phyloP scores from a whole-genome alignment of 2,797 vertebrate genomes.

The Squalus acanthias region DNA sequence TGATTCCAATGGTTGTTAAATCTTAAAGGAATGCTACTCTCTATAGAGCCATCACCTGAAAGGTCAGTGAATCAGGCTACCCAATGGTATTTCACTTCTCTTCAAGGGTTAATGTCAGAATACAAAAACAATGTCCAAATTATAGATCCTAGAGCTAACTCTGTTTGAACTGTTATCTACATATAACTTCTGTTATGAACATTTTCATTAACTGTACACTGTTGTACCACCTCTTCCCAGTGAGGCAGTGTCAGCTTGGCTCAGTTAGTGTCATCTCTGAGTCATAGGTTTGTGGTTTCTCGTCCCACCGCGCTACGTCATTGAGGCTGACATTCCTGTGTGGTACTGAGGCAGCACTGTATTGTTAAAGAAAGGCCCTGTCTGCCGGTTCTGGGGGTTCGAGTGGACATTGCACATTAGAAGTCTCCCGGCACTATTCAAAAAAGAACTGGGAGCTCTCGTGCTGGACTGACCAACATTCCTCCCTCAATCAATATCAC shows the following conservation, averaged over 20 bases:
- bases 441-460: background rate
- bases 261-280: background rate
- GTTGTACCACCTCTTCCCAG: background rate
- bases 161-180: background rate
- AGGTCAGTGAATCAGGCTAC: background rate
- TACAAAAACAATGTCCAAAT: background rate
- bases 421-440: background rate
- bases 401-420: background rate
- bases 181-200: background rate
- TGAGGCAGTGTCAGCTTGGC: background rate
- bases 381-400: background rate
- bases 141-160: background rate
- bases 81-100: background rate
- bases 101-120: background rate
- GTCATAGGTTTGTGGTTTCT: background rate
- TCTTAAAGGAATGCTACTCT: background rate
- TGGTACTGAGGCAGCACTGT: background rate
- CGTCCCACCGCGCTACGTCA: too few species aligned
- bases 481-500: background rate
- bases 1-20: background rate
- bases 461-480: background rate
- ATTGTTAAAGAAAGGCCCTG: background rate
- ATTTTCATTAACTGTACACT: background rate
- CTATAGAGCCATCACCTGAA: background rate
- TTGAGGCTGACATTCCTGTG: background rate